phyloP scores from a whole-genome alignment of 2,888 invertebrate species.

The Holacanthella duospinosa region DNA sequence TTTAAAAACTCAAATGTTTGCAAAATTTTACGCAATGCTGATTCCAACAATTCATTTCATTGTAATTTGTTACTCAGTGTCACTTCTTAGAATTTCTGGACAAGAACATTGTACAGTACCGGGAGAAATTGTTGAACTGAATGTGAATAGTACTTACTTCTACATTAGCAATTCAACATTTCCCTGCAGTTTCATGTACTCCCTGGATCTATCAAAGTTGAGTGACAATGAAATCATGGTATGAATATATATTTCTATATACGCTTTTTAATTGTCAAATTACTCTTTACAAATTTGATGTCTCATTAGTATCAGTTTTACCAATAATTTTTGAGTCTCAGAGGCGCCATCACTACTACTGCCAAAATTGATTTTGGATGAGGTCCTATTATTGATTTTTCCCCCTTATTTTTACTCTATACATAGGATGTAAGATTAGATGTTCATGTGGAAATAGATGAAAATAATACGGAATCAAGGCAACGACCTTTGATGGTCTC shows the following conservation, averaged over 20 bases:
- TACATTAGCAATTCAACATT: background rate
- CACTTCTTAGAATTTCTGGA: background rate
- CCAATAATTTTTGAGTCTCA: too few relatives aligned
- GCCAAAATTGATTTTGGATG: too few relatives aligned
- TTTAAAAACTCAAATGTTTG: too few relatives aligned
- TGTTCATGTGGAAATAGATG: background rate
- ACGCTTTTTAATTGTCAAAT: too few relatives aligned
- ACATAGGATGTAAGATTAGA: background rate
- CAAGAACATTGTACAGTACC: background rate
- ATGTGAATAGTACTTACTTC: background rate
- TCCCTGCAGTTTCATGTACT: background rate
- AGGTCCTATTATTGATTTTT: background rate
- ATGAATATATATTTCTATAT: background rate
- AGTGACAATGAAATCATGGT: background rate
- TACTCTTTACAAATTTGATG: too few relatives aligned
- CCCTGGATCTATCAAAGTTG: background rate
- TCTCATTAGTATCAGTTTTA: too few relatives aligned
- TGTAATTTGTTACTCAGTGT: background rate
- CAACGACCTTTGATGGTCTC: constrained; percentile 2
- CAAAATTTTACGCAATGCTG: too few relatives aligned
- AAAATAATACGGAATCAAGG: background rate
- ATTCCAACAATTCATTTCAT: too few relatives aligned
- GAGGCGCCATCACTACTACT: too few relatives aligned
- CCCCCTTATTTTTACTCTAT: background rate
- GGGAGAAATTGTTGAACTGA: background rate